Evolutionary conservation across 64 coral and sea anemone genomes (phyloP), one percentile per base, ranked within the genome.

Genomic region (Anthopleura sola): DNA sequence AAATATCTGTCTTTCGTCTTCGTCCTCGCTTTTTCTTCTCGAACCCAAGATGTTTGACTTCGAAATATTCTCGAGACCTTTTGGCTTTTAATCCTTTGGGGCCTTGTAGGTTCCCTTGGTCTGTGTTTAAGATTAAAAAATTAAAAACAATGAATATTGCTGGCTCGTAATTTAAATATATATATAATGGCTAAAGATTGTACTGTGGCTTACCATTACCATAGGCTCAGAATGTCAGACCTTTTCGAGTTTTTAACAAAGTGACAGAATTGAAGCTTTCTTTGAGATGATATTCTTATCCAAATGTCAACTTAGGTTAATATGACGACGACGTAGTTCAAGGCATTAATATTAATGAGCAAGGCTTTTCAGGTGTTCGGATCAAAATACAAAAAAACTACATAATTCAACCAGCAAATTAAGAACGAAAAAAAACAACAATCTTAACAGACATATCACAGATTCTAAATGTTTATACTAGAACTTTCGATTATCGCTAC

Each of bases 51-150:
- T 99, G 97, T 44, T 99, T 99, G 8, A 94, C 93, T 86, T 99
- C 97, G 56, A 99, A 99, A 54, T 99, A 99, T 55, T 99, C 97
- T 21, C 97, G 86, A 28, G 97, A 94, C 49, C 97, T 87, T 60
- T 99, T 99, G n/a, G 97, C 97, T 87, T 99, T 99, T 23, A 99
- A 47, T 36, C 97, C 97, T 85, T 99, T 99, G 7, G 97, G 97
- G 18, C 97, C 97, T 66, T 95, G 90, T 1, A 99, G 84, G 82
- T 99, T 99, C 60, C 97, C 97, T 94, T 95, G 92, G 83, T 99
- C 97, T 99, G 58, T 39, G 31, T n/a, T 62, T 71, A 71, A 71
- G 13, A 34, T 71, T 34, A 0, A 71, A 34, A 34, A 32, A 71
- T 34, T 32, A 2, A 71, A 36, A 32, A 29, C 2, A 28, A 2